A percentile compares a stretch with the other conserved stretches of the same genome.
Conservation (phyloP, 2,888 invertebrate genomes). For the Taphrorychus bicolor region DNA sequence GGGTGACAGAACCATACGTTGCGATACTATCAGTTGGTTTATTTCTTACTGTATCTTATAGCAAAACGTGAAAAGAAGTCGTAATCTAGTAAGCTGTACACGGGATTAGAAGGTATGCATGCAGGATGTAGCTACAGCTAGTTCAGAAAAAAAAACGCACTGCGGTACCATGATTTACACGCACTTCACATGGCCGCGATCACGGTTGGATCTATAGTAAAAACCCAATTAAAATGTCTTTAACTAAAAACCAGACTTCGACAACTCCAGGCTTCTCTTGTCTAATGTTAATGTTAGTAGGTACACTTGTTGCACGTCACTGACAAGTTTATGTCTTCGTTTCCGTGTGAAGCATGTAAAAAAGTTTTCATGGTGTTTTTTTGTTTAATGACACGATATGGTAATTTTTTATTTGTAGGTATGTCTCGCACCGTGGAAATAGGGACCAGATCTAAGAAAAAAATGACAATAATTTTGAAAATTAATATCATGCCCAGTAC, state of each 20-base stretch:
- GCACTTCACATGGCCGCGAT: not conserved
- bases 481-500: too few relatives aligned
- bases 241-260: slow-evolving; percentile 8
- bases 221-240: not conserved
- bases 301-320: slow-evolving; percentile 23
- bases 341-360: slow-evolving; percentile 5
- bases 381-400: not conserved
- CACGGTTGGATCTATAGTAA: not conserved
- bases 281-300: slow-evolving; percentile 26
- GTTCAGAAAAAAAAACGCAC: not conserved
- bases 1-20: slow-evolving; percentile 35
- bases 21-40: slow-evolving; percentile 38
- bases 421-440: not conserved
- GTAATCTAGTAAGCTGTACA: not conserved
- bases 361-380: not conserved
- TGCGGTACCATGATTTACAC: not conserved
- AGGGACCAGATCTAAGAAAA: too few relatives aligned
- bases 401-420: not conserved
- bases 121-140: not conserved
- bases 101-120: not conserved
- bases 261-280: slow-evolving; percentile 10
- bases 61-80: slow-evolving; percentile 5
- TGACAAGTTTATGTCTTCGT: slow-evolving; percentile 24
- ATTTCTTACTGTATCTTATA: slow-evolving; percentile 15
- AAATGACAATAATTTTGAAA: too few relatives aligned